Conservation (phyloP, 2,113 vertebrate genomes). For the Tyrannus savana region DNA sequence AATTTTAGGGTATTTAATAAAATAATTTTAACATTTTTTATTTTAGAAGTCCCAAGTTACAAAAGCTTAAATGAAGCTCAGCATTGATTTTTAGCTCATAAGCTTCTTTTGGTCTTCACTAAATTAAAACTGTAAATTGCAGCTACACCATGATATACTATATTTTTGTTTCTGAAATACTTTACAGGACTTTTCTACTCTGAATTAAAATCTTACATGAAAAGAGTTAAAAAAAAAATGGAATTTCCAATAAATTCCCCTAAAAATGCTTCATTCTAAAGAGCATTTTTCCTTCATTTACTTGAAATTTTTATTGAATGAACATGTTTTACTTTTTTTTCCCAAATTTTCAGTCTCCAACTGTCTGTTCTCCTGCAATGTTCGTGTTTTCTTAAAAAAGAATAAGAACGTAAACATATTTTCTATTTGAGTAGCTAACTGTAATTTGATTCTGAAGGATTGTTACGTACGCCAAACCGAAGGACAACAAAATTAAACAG, state of each 20-base stretch:
- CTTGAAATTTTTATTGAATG: neutral
- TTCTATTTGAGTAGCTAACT: neutral
- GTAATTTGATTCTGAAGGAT: neutral
- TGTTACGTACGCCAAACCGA: neutral
- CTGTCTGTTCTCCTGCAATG: neutral
- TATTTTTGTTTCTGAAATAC: neutral
- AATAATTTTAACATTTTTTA: neutral
- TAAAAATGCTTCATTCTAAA: neutral
- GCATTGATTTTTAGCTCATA: neutral
- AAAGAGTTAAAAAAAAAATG: neutral
- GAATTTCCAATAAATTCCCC: neutral
- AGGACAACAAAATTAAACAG: neutral
- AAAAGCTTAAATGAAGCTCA: neutral
- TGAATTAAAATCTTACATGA: neutral
- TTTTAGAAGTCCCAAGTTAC: neutral
- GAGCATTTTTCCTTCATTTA: neutral
- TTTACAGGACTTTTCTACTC: neutral
- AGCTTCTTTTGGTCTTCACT: neutral
- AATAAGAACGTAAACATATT: neutral
- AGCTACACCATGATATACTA: neutral
- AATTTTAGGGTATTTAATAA: neutral
- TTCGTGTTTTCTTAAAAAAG: neutral
- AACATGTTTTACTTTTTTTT: neutral
- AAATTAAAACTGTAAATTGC: conserved; percentile 1
- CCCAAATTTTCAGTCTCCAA: neutral